Evolutionary conservation across 1,140 invertebrate genomes (phyloP).

Genomic region (Micrasema longulum): DNA sequence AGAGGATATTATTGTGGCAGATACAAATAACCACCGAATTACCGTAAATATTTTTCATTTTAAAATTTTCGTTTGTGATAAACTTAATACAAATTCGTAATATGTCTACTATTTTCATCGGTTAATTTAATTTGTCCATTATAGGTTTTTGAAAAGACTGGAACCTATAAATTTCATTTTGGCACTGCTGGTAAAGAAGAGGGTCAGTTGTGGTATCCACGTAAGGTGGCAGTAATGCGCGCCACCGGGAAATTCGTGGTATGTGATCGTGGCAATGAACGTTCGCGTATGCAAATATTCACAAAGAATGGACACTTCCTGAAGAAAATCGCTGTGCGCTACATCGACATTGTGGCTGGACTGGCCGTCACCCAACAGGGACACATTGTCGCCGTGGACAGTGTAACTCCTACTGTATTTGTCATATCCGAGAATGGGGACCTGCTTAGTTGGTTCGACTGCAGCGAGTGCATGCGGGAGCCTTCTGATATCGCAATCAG

Average conservation of each 20-base stretch:
- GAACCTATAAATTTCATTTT: constrained; percentile 90
- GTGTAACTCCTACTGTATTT: constrained; percentile 96
- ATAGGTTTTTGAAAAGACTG: constrained; percentile 90
- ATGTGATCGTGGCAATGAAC: constrained; percentile 95
- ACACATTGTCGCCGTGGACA: constrained; percentile 96
- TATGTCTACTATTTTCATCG: too few species aligned
- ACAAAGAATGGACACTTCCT: constrained; percentile 88
- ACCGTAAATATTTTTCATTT: constrained; percentile 72
- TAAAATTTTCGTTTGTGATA: too few species aligned
- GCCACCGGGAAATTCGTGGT: constrained; percentile 92
- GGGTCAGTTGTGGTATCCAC: constrained; percentile 95
- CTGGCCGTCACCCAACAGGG: constrained; percentile 90
- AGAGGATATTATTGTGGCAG: constrained; percentile 95
- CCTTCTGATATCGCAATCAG: constrained; percentile 96
- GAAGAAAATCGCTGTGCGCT: constrained; percentile 91
- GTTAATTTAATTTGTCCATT: too few species aligned
- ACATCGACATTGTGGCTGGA: constrained; percentile 98
- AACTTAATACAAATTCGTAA: too few species aligned
- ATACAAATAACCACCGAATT: constrained; percentile 96
- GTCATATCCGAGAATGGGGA: constrained; percentile 91
- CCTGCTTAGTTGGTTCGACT: constrained; percentile 94
- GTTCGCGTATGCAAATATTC: constrained; percentile 97
- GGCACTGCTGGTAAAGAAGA: constrained; percentile 93
- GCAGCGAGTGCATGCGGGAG: constrained; percentile 96
- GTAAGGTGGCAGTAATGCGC: constrained; percentile 94